Evolutionary conservation across 2,888 invertebrate genomes (phyloP), one percentile per base, ranked within the genome.

Genomic region (Epirrita christyi): DNA sequence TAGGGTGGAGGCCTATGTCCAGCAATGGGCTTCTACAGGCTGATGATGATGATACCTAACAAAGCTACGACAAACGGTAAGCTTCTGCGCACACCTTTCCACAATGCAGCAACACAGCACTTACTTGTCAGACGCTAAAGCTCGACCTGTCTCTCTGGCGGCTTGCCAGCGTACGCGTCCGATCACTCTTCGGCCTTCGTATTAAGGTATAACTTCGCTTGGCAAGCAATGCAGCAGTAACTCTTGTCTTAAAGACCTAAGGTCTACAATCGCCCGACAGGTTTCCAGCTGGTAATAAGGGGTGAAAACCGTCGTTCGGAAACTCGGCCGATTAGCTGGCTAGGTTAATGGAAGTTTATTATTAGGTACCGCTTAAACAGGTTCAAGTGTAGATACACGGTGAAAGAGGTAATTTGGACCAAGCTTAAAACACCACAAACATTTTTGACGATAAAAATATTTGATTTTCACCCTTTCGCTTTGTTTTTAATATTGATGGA

Each of bases 311-410:
- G 38, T n/a, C 41, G 46, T 54, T 52, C 54, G 49, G 60, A 59
- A 61, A 50, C 59, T 51, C 56, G 44, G 48, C 41, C 63, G 58
- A 62, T 65, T 61, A 62, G 55, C 53, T 56, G 58, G 58, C 55
- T 37, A 56, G 59, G 59, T 47, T 56, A 53, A 60, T 61, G 54
- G 46, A 15, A 34, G 53, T 58, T 60, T 61, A 57, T 59, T 61
- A 55, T 57, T 37, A n/a, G n/a, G n/a, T n/a, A 53, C 46, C 42
- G 44, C 29, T 44, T 44, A 46, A 47, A 59, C 49, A 37, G 51
- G 61, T 56, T 57, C 53, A 56, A 66, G 57, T 61, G 61, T 56
- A 61, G 50, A 46, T 44, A 29, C 32, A 37, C 9, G 40, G 49
- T 28, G 27, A 13, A 6, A 10, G 32, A 13, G 44, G 7, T 36